Evolutionary conservation across 2,113 vertebrate genomes (phyloP), one percentile per base, ranked within the genome.

Genomic region (Phalacrocorax brasilianus): DNA sequence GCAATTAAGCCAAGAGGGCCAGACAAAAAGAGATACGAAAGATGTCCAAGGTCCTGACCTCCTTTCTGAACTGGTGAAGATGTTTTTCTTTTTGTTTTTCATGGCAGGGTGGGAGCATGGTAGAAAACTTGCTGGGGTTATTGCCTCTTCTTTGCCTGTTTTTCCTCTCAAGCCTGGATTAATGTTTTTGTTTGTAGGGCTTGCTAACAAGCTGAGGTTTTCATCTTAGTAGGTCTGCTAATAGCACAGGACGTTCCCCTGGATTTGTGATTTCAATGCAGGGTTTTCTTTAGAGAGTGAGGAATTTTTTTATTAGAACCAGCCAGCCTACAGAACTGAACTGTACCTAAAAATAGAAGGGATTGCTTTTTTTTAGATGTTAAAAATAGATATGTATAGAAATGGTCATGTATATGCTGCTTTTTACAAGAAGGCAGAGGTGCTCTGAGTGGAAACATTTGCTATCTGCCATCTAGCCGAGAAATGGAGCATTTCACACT

Each of bases 331-430:
- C 87, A 95, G 95, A 97, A 94, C 79, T 91, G 84, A 95, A 82
- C 76, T 92, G 88, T 56, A 47, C 61, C 97, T 98, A 93, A 96
- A 97, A 98, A 98, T 97, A 98, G 97, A 97, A 89, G 84, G 47
- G 58, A 61, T 74, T 80, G 85, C 67, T 63, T 91, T 94, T 93
- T 95, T 94, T 92, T 59, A 49, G 33, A 30, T 94, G 96, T 97
- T 97, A 98, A 98, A 98, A 97, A 98, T 97, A 98, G 97, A 97
- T 59, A 78, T 68, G 90, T 86, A 91, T 75, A 95, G 97, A 95
- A 70, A 96, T 78, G 87, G 95, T 95, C 72, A 93, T 74, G 87
- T 83, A 85, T 89, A 91, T 84, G 71, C 94, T 95, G 89, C 83
- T 75, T 95, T 95, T 95, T 72, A 78, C 87, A 91, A 79, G 88